These are phyloP conservation scores for Galagoides demidoff DNA, from an alignment of 2,797 vertebrate species.

Conservation along the genomic window DNA sequence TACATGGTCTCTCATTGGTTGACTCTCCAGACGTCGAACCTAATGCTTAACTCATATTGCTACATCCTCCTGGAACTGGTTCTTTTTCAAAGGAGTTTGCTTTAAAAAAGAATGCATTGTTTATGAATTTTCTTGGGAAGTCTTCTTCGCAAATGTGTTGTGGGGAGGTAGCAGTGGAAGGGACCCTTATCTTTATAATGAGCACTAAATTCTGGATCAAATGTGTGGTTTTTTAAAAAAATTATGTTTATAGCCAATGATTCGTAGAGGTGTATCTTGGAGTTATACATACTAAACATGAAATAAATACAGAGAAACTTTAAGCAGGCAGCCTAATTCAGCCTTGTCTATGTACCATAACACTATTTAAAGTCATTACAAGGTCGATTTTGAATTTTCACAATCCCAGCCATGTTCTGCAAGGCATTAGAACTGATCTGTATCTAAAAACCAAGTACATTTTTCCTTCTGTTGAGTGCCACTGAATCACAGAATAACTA, in stretches of 20 bases:
- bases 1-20: neutral
- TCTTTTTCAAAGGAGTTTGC: neutral
- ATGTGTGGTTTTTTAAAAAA: neutral
- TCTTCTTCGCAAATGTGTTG: neutral
- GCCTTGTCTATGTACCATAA: neutral
- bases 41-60: neutral
- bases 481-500: conserved; percentile 2
- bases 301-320: neutral
- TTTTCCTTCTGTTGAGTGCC: neutral
- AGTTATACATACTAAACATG: neutral
- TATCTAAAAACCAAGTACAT: neutral
- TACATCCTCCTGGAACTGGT: neutral
- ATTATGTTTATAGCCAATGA: neutral
- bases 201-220: neutral
- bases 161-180: neutral
- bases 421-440: neutral
- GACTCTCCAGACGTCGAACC: neutral
- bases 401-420: neutral
- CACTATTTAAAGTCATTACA: neutral
- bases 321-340: neutral
- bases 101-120: neutral
- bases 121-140: neutral
- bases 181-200: neutral
- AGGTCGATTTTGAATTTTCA: conserved; percentile 23
- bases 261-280: conserved; percentile 7